Evolutionary conservation across 1,140 invertebrate genomes (phyloP), one percentile per base, ranked within the genome.

Genomic region (Zaprionus kolodkinae): DNA sequence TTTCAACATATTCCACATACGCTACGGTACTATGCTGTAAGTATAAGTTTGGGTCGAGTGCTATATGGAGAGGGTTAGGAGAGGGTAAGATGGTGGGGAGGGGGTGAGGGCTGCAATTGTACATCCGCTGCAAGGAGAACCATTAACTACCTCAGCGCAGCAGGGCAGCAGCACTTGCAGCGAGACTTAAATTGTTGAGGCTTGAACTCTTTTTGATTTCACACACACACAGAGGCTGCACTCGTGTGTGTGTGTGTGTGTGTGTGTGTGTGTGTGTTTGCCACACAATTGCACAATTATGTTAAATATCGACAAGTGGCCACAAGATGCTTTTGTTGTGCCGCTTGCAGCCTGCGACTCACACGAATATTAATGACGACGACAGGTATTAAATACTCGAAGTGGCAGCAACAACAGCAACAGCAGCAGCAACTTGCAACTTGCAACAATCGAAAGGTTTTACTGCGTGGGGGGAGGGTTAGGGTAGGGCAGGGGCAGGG

Each of bases 131-230:
- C 64, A 59, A 54, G 67, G 3, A 67, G 57, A 55, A 52, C 78
- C 74, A 86, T 85, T 81, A 85, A 85, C 77, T 84, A 69, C 77
- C 81, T 68, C 61, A 85, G 72, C 52, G 65, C 17, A 21, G 21
- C 21, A 21, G 21, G 63, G 63, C 52, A 38, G 63, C 52, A 38
- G 72, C 63, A 78, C 84, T 87, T 70, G 70, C 11, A 15, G 55
- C 48, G 62, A 69, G 69, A 79, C 72, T 76, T 87, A 87, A 87
- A 83, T 66, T 66, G 84, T 63, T 66, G 78, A 81, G 78, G 73
- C 84, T 88, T 88, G 84, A 88, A 88, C 84, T 88, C 84, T 89
- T 88, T 88, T 87, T 88, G 85, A 88, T 88, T 88, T 83, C 35
- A 54, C 56, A 60, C 48, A 60, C 45, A 35, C 38, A 15, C 21